Evolutionary conservation across 2,113 vertebrate genomes (phyloP).

Genomic region (Alexandromys fortis): DNA sequence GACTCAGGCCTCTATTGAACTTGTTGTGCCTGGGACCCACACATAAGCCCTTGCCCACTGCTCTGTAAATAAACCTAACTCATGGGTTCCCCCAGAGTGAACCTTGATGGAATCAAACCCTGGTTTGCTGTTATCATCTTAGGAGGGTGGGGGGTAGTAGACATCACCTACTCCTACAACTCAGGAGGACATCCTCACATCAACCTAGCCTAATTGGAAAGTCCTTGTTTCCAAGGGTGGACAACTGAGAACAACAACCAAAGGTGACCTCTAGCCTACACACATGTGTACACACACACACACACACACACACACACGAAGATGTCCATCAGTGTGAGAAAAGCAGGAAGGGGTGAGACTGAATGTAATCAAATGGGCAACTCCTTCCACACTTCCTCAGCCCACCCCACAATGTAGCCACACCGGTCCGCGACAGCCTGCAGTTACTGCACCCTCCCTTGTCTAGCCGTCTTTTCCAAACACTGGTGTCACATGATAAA

Average conservation of each 20-base stretch:
- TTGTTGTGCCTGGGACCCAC: too few relatives aligned
- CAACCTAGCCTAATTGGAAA: neutral
- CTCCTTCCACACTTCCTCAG: neutral
- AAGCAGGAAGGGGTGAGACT: too few relatives aligned
- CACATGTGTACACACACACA: neutral
- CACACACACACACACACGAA: neutral
- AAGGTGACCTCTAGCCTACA: neutral
- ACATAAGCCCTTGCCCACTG: neutral
- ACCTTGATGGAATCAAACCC: neutral
- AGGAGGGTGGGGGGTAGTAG: neutral
- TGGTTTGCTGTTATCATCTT: neutral
- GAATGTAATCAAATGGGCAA: neutral
- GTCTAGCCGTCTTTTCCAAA: neutral
- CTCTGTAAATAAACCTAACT: neutral
- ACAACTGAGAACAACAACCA: neutral
- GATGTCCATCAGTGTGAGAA: neutral
- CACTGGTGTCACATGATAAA: fast-evolving
- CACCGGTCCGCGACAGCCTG: fast-evolving
- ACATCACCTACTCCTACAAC: too few relatives aligned
- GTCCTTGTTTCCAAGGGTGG: neutral
- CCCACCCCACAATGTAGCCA: neutral
- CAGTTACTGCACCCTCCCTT: fast-evolving
- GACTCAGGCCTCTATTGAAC: too few relatives aligned
- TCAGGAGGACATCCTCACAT: too few relatives aligned
- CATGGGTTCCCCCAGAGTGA: neutral